A percentile compares a stretch with the other conserved stretches of the same genome.
Evolutionary conservation across 1,140 invertebrate genomes (phyloP).

Genomic region (Magallana ariakensis): DNA sequence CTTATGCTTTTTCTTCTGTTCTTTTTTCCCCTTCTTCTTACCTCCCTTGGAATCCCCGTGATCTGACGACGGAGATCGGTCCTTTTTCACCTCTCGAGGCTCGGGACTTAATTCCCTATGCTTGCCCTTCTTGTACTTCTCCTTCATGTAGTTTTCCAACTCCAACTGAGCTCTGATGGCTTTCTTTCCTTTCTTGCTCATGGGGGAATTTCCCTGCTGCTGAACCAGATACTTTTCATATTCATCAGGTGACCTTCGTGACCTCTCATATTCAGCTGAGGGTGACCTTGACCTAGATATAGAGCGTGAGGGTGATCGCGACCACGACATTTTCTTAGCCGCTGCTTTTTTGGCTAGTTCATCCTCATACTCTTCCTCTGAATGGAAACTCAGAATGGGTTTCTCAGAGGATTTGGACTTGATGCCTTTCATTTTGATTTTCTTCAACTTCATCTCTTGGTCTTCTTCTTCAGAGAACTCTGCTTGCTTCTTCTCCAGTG

Average conservation of each 20-base stretch:
- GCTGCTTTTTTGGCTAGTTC: constrained; percentile 49
- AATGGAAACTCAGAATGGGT: constrained; percentile 57
- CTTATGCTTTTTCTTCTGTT: constrained; percentile 15
- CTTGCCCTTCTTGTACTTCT: constrained; percentile 57
- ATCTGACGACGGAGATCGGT: constrained; percentile 39
- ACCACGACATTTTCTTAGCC: constrained; percentile 37
- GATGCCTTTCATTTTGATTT: constrained; percentile 46
- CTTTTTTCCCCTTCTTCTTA: constrained; percentile 53
- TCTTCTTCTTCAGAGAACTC: constrained; percentile 58
- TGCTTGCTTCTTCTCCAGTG: constrained; percentile 48
- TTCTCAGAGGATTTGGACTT: constrained; percentile 51
- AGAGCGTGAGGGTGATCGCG: constrained; percentile 50
- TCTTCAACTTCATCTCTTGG: constrained; percentile 48
- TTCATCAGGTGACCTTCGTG: constrained; percentile 44
- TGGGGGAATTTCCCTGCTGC: constrained; percentile 13
- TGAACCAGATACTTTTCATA: constrained; percentile 13
- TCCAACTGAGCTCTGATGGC: constrained; percentile 23
- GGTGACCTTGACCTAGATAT: constrained; percentile 56
- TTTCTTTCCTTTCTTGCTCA: constrained; percentile 47
- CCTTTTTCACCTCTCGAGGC: constrained; percentile 6
- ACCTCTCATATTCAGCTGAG: constrained; percentile 51
- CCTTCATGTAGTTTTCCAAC: constrained; percentile 20
- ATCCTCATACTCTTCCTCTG: constrained; percentile 56
- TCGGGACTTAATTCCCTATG: constrained; percentile 54
- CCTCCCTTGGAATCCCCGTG: constrained; percentile 41